Conservation (phyloP, 37 sponge, comb jelly and placozoan species). For the Amphimedon queenslandica region DNA sequence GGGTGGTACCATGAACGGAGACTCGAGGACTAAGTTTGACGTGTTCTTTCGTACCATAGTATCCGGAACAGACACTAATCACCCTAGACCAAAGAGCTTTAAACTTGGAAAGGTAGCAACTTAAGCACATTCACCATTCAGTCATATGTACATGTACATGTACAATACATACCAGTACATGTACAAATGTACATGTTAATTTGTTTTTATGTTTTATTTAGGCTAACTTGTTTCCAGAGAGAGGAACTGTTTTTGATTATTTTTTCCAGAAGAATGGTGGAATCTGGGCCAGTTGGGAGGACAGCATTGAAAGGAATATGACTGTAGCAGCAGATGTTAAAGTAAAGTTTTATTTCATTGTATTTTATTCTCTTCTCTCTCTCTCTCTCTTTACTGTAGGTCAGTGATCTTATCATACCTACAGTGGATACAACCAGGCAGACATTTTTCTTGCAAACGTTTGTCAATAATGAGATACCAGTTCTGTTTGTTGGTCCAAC, state of each 20-base stretch:
- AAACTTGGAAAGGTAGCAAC: slow-evolving; percentile 81
- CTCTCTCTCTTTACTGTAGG: slow-evolving; percentile 29
- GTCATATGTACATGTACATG: neutral
- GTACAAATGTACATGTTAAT: neutral
- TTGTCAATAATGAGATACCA: slow-evolving; percentile 67
- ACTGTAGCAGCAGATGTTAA: slow-evolving; percentile 67
- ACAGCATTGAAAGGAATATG: slow-evolving; percentile 49
- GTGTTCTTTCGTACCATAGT: slow-evolving; percentile 87
- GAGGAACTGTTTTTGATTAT: slow-evolving; percentile 84
- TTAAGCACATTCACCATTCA: neutral
- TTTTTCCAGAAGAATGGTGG: slow-evolving; percentile 67
- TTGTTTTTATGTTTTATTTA: neutral
- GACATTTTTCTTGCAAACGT: slow-evolving; percentile 77
- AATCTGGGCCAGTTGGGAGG: slow-evolving; percentile 81
- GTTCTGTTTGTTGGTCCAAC: slow-evolving; percentile 95
- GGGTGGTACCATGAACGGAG: slow-evolving; percentile 84
- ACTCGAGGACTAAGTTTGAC: slow-evolving; percentile 90
- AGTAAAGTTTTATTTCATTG: slow-evolving; percentile 19
- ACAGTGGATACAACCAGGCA: slow-evolving; percentile 93
- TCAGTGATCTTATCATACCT: slow-evolving; percentile 90
- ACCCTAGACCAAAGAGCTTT: slow-evolving; percentile 83
- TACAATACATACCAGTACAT: no score
- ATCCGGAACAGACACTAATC: slow-evolving; percentile 80
- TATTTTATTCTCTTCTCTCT: neutral
- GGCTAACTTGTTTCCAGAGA: slow-evolving; percentile 88